A percentile compares a stretch with the other conserved stretches of the same genome.
phyloP scores from a whole-genome alignment of 1,140 invertebrate species.

The Zaprionus africanus region DNA sequence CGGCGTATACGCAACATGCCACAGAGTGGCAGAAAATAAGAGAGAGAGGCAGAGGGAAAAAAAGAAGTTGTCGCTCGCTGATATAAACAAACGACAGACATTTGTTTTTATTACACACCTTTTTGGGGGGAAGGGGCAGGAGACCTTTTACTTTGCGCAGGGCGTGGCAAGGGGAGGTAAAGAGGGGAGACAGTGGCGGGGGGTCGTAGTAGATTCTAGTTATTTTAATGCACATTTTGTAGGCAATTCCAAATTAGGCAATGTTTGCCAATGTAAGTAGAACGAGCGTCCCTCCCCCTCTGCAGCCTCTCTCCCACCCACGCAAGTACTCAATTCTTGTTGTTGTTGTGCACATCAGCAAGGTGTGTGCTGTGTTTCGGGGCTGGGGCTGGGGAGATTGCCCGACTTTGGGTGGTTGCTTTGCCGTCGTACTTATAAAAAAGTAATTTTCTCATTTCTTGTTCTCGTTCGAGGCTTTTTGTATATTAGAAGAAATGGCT shows the following conservation, averaged over 20 bases:
- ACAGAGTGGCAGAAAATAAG: constrained; percentile 7
- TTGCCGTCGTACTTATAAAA: constrained; percentile 71
- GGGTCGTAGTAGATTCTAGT: constrained; percentile 79
- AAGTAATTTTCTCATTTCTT: constrained; percentile 83
- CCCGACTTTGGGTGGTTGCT: constrained; percentile 29
- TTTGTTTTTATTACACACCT: constrained; percentile 84
- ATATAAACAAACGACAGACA: constrained; percentile 84
- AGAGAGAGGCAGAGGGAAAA: background rate
- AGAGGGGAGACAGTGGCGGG: constrained; percentile 13
- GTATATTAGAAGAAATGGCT: constrained; percentile 84
- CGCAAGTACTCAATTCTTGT: constrained; percentile 32
- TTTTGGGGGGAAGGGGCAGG: constrained; percentile 33
- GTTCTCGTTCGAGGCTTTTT: constrained; percentile 75
- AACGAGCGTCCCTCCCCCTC: constrained; percentile 39
- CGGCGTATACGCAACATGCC: constrained; percentile 47
- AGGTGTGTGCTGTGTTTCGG: constrained; percentile 58
- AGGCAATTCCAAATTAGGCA: constrained; percentile 84
- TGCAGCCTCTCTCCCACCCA: constrained; percentile 14
- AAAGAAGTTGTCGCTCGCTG: constrained; percentile 69
- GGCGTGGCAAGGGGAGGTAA: constrained; percentile 13
- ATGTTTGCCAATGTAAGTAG: constrained; percentile 71
- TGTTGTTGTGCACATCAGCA: constrained; percentile 34
- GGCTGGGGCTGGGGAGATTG: background rate
- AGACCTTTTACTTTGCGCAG: constrained; percentile 29
- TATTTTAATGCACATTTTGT: constrained; percentile 84